These are phyloP conservation scores for Myotis myotis DNA, from an alignment of 2,797 vertebrate species.

Conservation along the genomic window DNA sequence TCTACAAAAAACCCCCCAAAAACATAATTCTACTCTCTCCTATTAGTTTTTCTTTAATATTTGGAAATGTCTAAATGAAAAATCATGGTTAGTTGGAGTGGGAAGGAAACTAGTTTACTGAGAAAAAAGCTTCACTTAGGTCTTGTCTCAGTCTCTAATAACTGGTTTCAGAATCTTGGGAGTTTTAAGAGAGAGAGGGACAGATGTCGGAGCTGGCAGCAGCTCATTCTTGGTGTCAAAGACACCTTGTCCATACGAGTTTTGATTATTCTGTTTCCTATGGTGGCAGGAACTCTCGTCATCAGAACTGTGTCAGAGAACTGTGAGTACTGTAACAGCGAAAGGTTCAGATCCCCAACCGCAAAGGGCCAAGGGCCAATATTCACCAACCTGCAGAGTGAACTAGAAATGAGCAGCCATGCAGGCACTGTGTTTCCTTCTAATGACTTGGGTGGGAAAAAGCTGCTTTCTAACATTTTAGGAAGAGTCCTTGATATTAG, in stretches of 20 bases:
- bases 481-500: not conserved
- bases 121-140: not conserved
- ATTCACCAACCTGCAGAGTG: not conserved
- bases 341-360: not conserved
- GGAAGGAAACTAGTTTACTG: not conserved
- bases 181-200: not conserved
- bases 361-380: not conserved
- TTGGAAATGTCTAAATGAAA: not conserved
- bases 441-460: not conserved
- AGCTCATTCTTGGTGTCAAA: not conserved
- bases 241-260: not conserved
- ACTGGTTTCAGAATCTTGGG: constrained; percentile 30
- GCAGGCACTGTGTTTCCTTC: not conserved
- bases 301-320: not conserved
- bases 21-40: not conserved
- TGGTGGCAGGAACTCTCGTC: not conserved
- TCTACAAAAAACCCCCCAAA: not conserved
- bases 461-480: not conserved
- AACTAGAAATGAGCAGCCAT: not conserved
- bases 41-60: not conserved
- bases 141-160: not conserved
- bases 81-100: not conserved
- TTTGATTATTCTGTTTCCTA: not conserved
- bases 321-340: not conserved
- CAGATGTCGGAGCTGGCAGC: not conserved